Percentiles rank a stretch among this genome's conserved stretches.
Evolutionary conservation across 2,113 vertebrate species (phyloP).

Genomic region (Thomomys bottae): DNA sequence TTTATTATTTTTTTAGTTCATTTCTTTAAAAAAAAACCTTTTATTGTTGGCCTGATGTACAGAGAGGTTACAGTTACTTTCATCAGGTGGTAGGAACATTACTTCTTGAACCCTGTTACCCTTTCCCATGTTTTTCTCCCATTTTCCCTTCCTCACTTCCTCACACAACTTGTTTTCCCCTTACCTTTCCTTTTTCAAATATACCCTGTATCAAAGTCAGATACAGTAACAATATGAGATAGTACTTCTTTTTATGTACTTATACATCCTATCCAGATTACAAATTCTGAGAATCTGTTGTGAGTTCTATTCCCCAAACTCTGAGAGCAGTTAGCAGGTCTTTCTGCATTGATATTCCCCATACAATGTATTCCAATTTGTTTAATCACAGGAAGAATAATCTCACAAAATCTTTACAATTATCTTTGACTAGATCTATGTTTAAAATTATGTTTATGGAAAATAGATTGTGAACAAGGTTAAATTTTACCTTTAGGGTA

Average conservation of each 20-base stretch:
- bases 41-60: too few relatives aligned
- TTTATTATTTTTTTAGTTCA: too few relatives aligned
- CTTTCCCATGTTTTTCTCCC: too few relatives aligned
- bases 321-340: not conserved
- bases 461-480: not conserved
- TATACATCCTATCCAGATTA: not conserved
- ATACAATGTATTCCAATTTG: not conserved
- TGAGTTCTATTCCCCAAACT: not conserved
- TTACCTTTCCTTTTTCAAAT: too few relatives aligned
- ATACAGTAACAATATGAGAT: too few relatives aligned
- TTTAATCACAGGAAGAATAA: not conserved
- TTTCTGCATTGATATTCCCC: not conserved
- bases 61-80: too few relatives aligned
- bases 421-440: not conserved
- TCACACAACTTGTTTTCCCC: too few relatives aligned
- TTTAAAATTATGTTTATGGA: not conserved
- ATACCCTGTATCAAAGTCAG: too few relatives aligned
- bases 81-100: too few relatives aligned
- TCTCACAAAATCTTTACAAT: constrained; percentile 15
- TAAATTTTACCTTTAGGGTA: constrained; percentile 4
- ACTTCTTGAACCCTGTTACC: too few relatives aligned
- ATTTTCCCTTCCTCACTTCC: too few relatives aligned
- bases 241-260: not conserved
- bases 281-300: not conserved
- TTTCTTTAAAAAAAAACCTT: too few relatives aligned